Conservation (phyloP, 2,888 invertebrate genomes). For the Colostygia pectinataria region DNA sequence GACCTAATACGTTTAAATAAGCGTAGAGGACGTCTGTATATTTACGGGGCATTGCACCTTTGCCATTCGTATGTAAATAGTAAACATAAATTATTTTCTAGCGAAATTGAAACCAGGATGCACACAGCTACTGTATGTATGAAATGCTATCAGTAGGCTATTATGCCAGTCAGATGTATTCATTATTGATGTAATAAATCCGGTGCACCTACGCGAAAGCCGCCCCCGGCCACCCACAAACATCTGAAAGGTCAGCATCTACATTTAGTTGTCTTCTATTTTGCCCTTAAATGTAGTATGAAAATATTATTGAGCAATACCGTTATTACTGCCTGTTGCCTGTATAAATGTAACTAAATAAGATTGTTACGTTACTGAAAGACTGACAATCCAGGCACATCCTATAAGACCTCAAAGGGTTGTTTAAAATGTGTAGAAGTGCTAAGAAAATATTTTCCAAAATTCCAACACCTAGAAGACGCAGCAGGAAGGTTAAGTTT, state of each 20-base stretch:
- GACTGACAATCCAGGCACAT: too few relatives aligned
- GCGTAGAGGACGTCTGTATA: constrained; percentile 25
- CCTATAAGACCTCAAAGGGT: neutral
- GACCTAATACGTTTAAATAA: constrained; percentile 25
- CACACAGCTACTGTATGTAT: constrained; percentile 30
- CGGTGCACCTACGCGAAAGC: constrained; percentile 35
- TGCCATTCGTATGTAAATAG: constrained; percentile 20
- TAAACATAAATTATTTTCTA: constrained; percentile 22
- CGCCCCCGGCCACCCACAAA: constrained; percentile 44
- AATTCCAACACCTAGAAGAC: too few relatives aligned
- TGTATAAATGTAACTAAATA: too few relatives aligned
- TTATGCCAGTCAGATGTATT: constrained; percentile 53
- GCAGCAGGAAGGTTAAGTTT: too few relatives aligned
- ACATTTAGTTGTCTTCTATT: neutral
- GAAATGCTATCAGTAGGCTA: constrained; percentile 36
- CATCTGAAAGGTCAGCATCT: constrained; percentile 47
- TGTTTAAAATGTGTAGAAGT: neutral
- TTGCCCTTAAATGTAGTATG: constrained; percentile 5
- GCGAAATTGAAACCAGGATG: constrained; percentile 21
- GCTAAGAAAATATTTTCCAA: too few relatives aligned
- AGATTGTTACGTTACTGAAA: too few relatives aligned
- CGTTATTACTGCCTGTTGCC: too few relatives aligned
- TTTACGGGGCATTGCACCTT: constrained; percentile 22
- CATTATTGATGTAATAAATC: constrained; percentile 59
- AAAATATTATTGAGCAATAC: too few relatives aligned